Evolutionary conservation across 2,888 invertebrate genomes (phyloP), one percentile per base, ranked within the genome.

Genomic region (Eurytoma californica): DNA sequence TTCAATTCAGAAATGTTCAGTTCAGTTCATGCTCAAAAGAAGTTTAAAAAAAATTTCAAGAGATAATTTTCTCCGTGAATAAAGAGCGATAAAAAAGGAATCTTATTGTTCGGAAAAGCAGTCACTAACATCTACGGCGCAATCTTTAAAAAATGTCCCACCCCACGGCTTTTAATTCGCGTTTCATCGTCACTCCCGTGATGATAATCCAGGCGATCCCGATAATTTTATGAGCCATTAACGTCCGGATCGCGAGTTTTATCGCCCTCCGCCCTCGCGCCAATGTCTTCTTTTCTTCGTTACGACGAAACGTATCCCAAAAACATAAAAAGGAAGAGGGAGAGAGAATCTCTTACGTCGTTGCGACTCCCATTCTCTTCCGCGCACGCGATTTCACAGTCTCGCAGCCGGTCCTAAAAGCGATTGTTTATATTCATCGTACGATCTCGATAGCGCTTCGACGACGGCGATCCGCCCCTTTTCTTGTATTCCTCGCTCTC

Each of bases 221-320:
- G 80, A 77, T 77, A 80, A 76, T 80, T 80, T 80, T 80, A 72
- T 73, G 80, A 80, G 16, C 69, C 77, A 80, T 77, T 77, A 73
- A 77, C 39, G 47, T 61, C 68, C 65, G 73, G 39, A n/a, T 75
- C 61, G 55, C 49, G 30, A n/a, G 39, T 57, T 76, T 61, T 55
- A 76, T 72, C 68, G 51, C 51, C 30, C 9, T 30, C 14, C 61
- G 2, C 47, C 20, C 63, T 4, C 24, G 12, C 20, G 18, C 13
- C 28, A 14, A 51, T 49, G n/a, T 57, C 55, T 39, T 73, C 28
- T 14, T 12, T 12, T 18, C 51, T 16, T 16, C 24, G 3, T 20
- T 61, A 16, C n/a, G 13, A 4, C 28, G 12, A n/a, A 58, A 28
- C 28, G n/a, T 61, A 14, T 57, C 20, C 39, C 0, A 9, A n/a